Conservation (phyloP, 2,888 invertebrate genomes). For the Sisyra nigra region DNA sequence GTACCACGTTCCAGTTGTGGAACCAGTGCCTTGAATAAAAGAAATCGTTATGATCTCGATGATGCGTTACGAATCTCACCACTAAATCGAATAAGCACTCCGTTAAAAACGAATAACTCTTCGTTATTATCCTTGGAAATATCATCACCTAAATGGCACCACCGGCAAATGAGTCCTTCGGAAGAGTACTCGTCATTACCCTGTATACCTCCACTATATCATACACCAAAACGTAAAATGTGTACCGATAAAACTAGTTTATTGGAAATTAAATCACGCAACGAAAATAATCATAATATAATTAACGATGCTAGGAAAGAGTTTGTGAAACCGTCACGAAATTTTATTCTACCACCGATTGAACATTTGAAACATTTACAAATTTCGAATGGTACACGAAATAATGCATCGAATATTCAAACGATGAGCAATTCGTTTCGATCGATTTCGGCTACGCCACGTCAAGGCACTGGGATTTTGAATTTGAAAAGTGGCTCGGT, state of each 20-base stretch:
- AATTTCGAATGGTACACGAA: constrained; percentile 13
- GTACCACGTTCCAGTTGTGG: not conserved
- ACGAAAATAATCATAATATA: too few species aligned
- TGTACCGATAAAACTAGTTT: too few species aligned
- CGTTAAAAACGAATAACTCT: too few species aligned
- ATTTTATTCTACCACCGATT: constrained; percentile 20
- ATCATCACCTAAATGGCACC: too few species aligned
- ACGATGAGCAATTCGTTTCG: constrained; percentile 13
- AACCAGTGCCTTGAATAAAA: not conserved
- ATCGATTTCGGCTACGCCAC: constrained; percentile 22
- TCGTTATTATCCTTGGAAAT: too few species aligned
- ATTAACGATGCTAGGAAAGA: too few species aligned
- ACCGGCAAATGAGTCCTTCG: too few species aligned
- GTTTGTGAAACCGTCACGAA: constrained; percentile 8
- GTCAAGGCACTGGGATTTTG: constrained; percentile 11
- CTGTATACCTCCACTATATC: too few species aligned
- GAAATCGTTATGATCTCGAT: not conserved
- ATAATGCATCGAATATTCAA: constrained; percentile 7
- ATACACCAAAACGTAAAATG: too few species aligned
- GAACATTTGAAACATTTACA: constrained; percentile 11
- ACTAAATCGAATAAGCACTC: too few species aligned
- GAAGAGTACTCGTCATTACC: not conserved
- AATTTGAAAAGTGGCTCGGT: too few species aligned
- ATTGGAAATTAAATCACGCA: too few species aligned
- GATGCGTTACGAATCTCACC: not conserved